Evolutionary conservation across 1,140 invertebrate species (phyloP), one percentile per base, ranked within the genome.

Genomic region (Reticulitermes speratus): DNA sequence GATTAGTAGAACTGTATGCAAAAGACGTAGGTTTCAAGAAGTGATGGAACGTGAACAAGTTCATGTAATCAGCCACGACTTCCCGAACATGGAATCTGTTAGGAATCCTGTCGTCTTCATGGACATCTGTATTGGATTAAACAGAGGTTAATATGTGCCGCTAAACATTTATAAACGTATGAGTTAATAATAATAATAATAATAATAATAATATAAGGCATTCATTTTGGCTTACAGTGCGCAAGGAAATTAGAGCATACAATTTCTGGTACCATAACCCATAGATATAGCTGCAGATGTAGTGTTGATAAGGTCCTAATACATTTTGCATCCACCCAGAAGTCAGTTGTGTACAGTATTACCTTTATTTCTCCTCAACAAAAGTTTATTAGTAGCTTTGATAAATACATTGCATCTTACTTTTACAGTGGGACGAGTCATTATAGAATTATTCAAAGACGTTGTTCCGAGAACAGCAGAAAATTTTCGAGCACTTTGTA

Each of bases 401-500:
- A 75, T 1, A 30, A 9, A 30, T 7, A 75, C 7, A 69, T 84
- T n/a, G 83, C 82, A 85, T 69, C 88, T 91, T 90, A 90, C 88
- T 88, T 88, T 92, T 91, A 25, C 88, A 95, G 96, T 94, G 89
- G 97, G 97, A 23, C 92, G 97, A 88, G 93, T 98, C 69, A 91
- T 97, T 25, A 95, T 97, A 89, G 94, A 97, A 92, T 92, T 98
- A 82, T 94, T 95, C 88, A 95, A 95, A 89, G 94, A 99, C 93
- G 92, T 96, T 87, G 97, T 97, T 32, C 98, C 98, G 59, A 95
- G 94, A 91, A 98, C 98, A 85, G 95, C 95, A 83, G 96, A 98
- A 91, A 99, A 99, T 92, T 99, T 99, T 91, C 93, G 96, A 88
- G 94, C 94, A 8, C 89, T 99, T 5, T 98, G 97, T 90, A 98